Evolutionary conservation across 2,113 vertebrate species (phyloP).

Genomic region (Microtus oregoni): DNA sequence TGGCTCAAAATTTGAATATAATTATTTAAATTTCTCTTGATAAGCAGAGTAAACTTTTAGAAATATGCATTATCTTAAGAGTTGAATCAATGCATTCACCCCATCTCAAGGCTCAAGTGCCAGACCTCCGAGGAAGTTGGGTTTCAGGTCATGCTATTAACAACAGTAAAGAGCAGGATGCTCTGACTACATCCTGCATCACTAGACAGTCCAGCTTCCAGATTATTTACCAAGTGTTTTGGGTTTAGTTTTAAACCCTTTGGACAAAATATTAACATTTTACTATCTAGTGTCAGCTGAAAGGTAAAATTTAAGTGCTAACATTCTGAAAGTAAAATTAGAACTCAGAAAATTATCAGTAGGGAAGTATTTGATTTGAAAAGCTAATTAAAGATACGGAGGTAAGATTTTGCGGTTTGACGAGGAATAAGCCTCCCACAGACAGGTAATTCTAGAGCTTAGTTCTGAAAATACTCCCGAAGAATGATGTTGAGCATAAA

Average conservation of each 20-base stretch:
- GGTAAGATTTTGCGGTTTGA: conserved; percentile 8
- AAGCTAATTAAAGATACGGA: conserved; percentile 43
- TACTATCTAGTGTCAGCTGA: neutral
- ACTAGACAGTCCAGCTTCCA: neutral
- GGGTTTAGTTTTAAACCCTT: neutral
- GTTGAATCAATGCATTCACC: conserved; percentile 13
- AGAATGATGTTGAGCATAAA: conserved; percentile 29
- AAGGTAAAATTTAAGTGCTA: conserved; percentile 16
- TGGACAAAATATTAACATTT: conserved; percentile 32
- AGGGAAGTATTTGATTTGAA: conserved; percentile 62
- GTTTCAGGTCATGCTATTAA: neutral
- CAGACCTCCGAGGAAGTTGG: neutral
- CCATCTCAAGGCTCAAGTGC: conserved; percentile 14
- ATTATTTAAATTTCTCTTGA: conserved; percentile 51
- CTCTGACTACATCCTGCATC: neutral
- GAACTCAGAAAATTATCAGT: conserved; percentile 34
- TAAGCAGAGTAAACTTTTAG: conserved; percentile 40
- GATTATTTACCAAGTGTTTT: neutral
- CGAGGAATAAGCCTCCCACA: neutral
- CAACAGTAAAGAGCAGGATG: neutral
- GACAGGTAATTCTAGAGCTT: conserved; percentile 43
- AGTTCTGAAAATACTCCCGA: conserved; percentile 47
- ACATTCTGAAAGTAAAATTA: conserved; percentile 51
- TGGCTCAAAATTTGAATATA: conserved; percentile 38
- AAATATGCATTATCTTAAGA: conserved; percentile 31